Percentiles rank a stretch among this genome's conserved stretches.
phyloP scores from a whole-genome alignment of 2,113 vertebrate species.

The Anoplopoma fimbria region DNA sequence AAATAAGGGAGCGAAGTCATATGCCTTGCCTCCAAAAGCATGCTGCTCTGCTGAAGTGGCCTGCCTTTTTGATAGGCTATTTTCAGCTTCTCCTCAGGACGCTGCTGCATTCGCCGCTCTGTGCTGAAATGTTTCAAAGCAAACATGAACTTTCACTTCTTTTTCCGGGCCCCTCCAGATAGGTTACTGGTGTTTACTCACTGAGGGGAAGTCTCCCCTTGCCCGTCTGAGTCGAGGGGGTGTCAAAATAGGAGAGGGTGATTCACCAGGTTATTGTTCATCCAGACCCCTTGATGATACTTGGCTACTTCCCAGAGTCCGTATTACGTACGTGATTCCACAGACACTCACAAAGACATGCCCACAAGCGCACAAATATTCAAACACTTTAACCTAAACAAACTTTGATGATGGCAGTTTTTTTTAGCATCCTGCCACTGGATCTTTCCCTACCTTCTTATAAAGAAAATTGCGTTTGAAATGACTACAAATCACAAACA shows the following conservation, averaged over 20 bases:
- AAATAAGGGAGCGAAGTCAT: slow-evolving; percentile 39
- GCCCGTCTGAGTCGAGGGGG: slow-evolving; percentile 8
- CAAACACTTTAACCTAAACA: slow-evolving; percentile 19
- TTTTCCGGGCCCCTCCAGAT: slow-evolving; percentile 30
- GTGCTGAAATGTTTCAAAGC: slow-evolving; percentile 55
- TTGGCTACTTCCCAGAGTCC: slow-evolving; percentile 59
- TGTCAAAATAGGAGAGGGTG: slow-evolving; percentile 58
- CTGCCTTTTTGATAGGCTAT: slow-evolving; percentile 48
- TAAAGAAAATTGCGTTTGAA: slow-evolving; percentile 11
- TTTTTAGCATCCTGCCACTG: slow-evolving; percentile 10
- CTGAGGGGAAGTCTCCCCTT: slow-evolving; percentile 53
- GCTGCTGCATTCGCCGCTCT: slow-evolving; percentile 18
- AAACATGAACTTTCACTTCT: slow-evolving; percentile 69
- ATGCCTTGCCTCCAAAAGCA: slow-evolving; percentile 4
- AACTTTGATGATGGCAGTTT: slow-evolving; percentile 19
- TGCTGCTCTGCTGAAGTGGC: slow-evolving; percentile 25
- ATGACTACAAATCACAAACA: slow-evolving; percentile 8
- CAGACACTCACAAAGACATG: slow-evolving; percentile 26
- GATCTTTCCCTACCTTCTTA: neutral
- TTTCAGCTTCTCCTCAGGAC: slow-evolving; percentile 55
- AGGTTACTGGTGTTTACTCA: slow-evolving; percentile 61
- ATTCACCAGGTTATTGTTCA: slow-evolving; percentile 72
- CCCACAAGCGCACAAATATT: neutral
- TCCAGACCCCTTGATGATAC: slow-evolving; percentile 37
- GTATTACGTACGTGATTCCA: slow-evolving; percentile 2